phyloP scores from a whole-genome alignment of 1,140 invertebrate genomes.

The Calephelis nemesis region DNA sequence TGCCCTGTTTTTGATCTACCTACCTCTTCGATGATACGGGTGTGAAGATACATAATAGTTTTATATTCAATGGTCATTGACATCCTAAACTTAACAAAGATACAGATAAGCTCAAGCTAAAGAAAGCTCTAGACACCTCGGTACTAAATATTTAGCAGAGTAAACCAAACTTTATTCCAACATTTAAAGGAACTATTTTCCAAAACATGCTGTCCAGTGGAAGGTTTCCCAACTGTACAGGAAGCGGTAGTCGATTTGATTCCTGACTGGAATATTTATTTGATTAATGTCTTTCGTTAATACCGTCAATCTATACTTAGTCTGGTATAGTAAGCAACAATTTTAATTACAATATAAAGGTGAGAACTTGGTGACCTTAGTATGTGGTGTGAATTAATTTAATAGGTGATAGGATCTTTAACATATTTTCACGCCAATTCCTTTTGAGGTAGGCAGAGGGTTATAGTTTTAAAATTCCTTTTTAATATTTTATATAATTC shows the following conservation, averaged over 20 bases:
- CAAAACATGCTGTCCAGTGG: not conserved
- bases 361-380: constrained; percentile 18
- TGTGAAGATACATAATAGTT: not conserved
- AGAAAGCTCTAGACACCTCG: constrained; percentile 1
- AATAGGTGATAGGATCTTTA: not conserved
- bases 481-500: too few species aligned
- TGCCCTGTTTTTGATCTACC: too few species aligned
- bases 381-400: constrained; percentile 14
- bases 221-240: constrained; percentile 44
- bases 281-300: constrained; percentile 37
- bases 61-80: not conserved
- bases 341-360: constrained; percentile 24
- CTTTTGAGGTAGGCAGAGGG: too few species aligned
- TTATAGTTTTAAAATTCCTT: too few species aligned
- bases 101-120: constrained; percentile 7
- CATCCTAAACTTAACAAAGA: constrained; percentile 3
- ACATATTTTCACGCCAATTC: not conserved
- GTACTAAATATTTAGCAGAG: not conserved
- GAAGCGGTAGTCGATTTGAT: constrained; percentile 48
- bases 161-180: not conserved
- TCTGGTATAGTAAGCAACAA: constrained; percentile 31
- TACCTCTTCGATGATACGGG: too few species aligned
- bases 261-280: constrained; percentile 44
- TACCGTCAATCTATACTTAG: constrained; percentile 27
- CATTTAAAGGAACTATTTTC: not conserved